A percentile compares a stretch with the other conserved stretches of the same genome.
These are phyloP conservation scores for Aelia acuminata DNA, from an alignment of 2,888 invertebrate species.

Conservation along the genomic window DNA sequence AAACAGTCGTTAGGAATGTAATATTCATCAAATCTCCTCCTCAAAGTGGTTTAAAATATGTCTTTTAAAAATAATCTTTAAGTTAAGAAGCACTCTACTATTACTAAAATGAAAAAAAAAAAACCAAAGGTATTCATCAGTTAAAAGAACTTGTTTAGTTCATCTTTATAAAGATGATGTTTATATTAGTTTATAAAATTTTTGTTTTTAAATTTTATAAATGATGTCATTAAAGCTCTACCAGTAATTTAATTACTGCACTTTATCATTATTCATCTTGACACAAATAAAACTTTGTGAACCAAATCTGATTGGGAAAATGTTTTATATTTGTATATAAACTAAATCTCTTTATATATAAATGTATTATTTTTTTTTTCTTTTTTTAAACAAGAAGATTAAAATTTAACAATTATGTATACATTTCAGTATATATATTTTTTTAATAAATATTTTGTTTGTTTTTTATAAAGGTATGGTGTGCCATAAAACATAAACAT, in stretches of 20 bases:
- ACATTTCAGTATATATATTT: constrained; percentile 29
- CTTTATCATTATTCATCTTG: neutral
- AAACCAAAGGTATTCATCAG: neutral
- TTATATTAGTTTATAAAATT: neutral
- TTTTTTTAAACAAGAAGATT: neutral
- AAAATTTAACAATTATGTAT: constrained; percentile 12
- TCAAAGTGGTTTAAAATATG: too few species aligned
- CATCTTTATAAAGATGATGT: neutral
- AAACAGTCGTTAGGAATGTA: neutral
- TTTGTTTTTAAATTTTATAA: neutral
- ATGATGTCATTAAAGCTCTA: constrained; percentile 22
- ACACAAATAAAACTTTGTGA: neutral
- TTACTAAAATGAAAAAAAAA: neutral
- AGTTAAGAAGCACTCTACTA: neutral
- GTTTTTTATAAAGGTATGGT: constrained; percentile 4
- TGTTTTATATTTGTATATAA: constrained; percentile 39
- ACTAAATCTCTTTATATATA: constrained; percentile 35
- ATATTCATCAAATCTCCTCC: too few species aligned
- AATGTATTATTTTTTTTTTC: neutral
- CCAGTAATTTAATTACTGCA: constrained; percentile 15
- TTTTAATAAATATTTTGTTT: neutral
- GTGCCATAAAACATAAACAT: constrained; percentile 22
- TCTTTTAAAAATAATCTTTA: neutral
- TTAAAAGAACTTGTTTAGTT: neutral
- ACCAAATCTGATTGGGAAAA: neutral